A percentile compares a stretch with the other conserved stretches of the same genome.
Evolutionary conservation across 2,888 invertebrate species (phyloP).

Genomic region (Hyppa rectilinea): DNA sequence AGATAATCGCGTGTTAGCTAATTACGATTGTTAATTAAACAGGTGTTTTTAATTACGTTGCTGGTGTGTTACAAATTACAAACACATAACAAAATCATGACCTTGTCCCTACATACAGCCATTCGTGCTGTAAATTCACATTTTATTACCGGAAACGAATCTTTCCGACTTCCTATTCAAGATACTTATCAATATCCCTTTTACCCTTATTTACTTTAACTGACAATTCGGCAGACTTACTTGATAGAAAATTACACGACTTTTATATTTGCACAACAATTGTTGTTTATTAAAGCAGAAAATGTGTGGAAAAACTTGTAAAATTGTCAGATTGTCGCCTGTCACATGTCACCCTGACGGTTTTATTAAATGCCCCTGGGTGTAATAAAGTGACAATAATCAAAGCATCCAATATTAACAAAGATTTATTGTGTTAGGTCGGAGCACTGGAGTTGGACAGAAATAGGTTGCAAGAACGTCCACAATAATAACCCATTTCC

Average conservation of each 20-base stretch:
- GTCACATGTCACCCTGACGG: not conserved
- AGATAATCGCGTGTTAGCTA: constrained; percentile 36
- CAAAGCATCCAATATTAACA: constrained; percentile 5
- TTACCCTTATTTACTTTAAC: no score
- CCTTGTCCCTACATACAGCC: constrained; percentile 25
- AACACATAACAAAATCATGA: constrained; percentile 28
- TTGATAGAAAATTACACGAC: not conserved
- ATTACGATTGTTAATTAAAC: constrained; percentile 56
- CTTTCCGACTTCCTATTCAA: constrained; percentile 3
- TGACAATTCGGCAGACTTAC: not conserved
- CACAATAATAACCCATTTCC: constrained; percentile 56
- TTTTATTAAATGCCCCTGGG: not conserved
- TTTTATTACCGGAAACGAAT: constrained; percentile 19
- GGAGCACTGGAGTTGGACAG: constrained; percentile 7
- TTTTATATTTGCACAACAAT: not conserved
- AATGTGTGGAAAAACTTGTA: not conserved
- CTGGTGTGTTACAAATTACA: constrained; percentile 34
- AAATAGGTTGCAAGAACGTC: constrained; percentile 24
- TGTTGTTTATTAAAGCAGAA: not conserved
- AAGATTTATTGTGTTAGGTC: not conserved
- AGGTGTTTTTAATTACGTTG: constrained; percentile 45
- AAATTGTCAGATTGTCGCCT: not conserved
- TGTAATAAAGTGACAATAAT: not conserved
- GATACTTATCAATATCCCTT: not conserved
- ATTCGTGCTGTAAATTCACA: constrained; percentile 2